phyloP scores from a whole-genome alignment of 1,140 invertebrate genomes.

The Aethina tumida region DNA sequence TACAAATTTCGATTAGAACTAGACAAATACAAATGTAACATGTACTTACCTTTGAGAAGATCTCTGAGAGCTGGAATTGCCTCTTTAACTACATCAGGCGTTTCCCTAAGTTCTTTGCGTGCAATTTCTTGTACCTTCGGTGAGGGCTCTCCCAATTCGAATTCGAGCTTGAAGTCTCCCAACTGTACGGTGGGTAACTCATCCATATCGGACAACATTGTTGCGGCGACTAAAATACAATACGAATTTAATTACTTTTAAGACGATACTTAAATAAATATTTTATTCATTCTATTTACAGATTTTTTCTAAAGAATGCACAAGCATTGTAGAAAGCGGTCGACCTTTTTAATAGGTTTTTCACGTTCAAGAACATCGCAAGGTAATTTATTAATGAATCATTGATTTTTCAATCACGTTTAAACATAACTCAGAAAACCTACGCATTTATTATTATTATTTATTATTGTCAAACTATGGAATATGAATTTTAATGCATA shows the following conservation, averaged over 20 bases:
- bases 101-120: constrained; percentile 58
- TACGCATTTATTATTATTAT: no score
- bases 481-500: no score
- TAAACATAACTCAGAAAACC: no score
- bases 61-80: constrained; percentile 51
- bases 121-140: constrained; percentile 59
- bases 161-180: constrained; percentile 53
- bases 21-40: neutral
- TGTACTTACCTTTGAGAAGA: constrained; percentile 53
- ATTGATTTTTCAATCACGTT: no score
- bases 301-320: no score
- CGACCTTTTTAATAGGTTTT: no score
- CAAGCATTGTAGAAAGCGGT: no score
- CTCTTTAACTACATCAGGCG: constrained; percentile 51
- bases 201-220: constrained; percentile 57
- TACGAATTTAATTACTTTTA: neutral
- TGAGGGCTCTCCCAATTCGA: constrained; percentile 54
- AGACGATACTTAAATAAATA: no score
- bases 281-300: no score
- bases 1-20: constrained; percentile 6
- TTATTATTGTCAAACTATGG: no score
- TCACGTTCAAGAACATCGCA: no score
- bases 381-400: no score
- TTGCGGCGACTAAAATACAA: constrained; percentile 45
- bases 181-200: constrained; percentile 55